A percentile compares a stretch with the other conserved stretches of the same genome.
Evolutionary conservation across 2,113 vertebrate species (phyloP).

Genomic region (Phasianus colchicus): DNA sequence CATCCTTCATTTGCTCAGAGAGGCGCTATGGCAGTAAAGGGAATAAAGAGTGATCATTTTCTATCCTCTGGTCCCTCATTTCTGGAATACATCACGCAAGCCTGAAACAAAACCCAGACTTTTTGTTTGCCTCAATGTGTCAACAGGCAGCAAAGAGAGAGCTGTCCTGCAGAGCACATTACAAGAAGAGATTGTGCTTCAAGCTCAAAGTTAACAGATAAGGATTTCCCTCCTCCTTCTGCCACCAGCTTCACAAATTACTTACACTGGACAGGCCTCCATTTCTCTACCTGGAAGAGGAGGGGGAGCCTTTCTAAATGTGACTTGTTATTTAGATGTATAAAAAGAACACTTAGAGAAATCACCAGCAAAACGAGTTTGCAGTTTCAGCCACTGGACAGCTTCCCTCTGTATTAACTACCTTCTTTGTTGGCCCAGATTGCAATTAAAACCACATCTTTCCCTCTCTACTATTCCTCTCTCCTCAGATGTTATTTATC

Average conservation of each 20-base stretch:
- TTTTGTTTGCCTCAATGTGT: not conserved
- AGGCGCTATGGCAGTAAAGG: not conserved
- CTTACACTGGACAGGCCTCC: not conserved
- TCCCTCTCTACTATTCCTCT: not conserved
- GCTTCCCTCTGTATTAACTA: not conserved
- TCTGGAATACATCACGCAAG: not conserved
- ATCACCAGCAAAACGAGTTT: not conserved
- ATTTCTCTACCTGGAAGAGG: not conserved
- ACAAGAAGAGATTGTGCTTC: not conserved
- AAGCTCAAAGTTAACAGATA: not conserved
- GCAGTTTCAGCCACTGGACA: not conserved
- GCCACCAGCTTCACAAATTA: not conserved
- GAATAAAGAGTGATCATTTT: not conserved
- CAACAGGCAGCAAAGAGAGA: not conserved
- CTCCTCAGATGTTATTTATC: not conserved
- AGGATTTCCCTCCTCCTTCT: not conserved
- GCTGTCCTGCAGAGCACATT: not conserved
- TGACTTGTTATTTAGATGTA: not conserved
- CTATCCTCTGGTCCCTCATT: not conserved
- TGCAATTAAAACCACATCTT: constrained; percentile 4
- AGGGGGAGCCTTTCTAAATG: not conserved
- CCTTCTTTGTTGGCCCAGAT: not conserved
- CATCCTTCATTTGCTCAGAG: not conserved
- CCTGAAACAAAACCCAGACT: not conserved
- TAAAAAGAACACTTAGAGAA: not conserved